Evolutionary conservation across 2,113 vertebrate species (phyloP), one percentile per base, ranked within the genome.

Genomic region (Myocastor coypus): DNA sequence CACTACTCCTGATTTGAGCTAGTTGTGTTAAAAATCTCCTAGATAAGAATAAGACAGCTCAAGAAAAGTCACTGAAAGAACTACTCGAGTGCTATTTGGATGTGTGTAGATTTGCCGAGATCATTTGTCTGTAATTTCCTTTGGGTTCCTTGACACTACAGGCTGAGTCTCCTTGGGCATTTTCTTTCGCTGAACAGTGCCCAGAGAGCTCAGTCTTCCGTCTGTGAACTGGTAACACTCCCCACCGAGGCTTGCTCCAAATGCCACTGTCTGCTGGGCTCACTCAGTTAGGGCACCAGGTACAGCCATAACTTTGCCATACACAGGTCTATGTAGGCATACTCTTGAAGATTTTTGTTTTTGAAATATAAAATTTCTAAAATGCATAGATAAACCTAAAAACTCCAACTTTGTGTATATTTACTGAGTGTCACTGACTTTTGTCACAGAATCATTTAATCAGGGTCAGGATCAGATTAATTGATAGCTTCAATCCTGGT

Each of bases 41-140:
- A 75, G 52, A 66, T 82, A 71, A 92, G 46, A 92, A 91, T 20
- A 95, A 80, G 85, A 68, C 11, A 83, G 52, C 63, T 93, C 40
- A 91, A 46, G 57, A 71, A 89, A 16, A 93, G 34, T 2, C 50
- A 73, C 14, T 87, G 59, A 69, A 93, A 77, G 80, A 81, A 82
- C 20, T 22, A n/a, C 13, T 80, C 61, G 17, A 88, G 61, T 81
- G 19, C 26, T 82, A 92, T 34, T 9, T n/a, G 30, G 13, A 5
- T 32, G 34, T 40, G 28, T 37, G 5, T 0, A 89, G 22, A 10
- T n/a, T 94, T 87, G 66, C 9, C 7, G 5, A 61, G 83, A 80
- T 75, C 55, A 55, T 61, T 73, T 69, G 42, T 42, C 37, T 50
- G 52, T 5, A 87, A 81, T 24, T 73, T 24, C 87, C 26, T 87